Evolutionary conservation across 2,888 invertebrate genomes (phyloP).

Genomic region (Eupsilia transversa): DNA sequence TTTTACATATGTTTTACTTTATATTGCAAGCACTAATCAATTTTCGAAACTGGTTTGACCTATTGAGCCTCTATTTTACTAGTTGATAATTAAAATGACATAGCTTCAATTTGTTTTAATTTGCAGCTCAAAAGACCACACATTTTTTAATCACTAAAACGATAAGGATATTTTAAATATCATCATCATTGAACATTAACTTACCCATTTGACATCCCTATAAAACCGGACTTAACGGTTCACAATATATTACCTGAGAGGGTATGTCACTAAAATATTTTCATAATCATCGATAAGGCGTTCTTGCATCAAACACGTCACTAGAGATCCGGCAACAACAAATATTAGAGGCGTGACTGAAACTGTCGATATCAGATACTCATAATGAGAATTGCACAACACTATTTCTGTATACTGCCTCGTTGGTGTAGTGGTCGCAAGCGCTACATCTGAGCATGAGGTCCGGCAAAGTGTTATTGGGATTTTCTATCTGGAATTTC

Average conservation of each 20-base stretch:
- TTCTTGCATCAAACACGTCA: constrained; percentile 49
- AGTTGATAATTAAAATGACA: constrained; percentile 15
- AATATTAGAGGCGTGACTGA: constrained; percentile 57
- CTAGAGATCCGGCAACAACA: constrained; percentile 42
- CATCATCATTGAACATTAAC: neutral
- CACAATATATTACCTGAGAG: constrained; percentile 18
- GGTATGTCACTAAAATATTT: constrained; percentile 35
- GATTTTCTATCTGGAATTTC: too few relatives aligned
- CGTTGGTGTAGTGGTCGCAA: too few relatives aligned
- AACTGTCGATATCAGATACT: constrained; percentile 64
- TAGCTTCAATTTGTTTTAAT: constrained; percentile 26
- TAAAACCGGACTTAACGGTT: constrained; percentile 16
- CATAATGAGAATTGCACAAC: constrained; percentile 54
- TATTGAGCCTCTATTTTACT: constrained; percentile 21
- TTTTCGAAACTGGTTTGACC: constrained; percentile 45
- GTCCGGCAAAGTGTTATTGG: too few relatives aligned
- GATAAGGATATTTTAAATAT: constrained; percentile 6
- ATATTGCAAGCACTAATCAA: constrained; percentile 56
- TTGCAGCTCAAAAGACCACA: constrained; percentile 11
- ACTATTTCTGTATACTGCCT: constrained; percentile 39
- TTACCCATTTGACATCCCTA: constrained; percentile 6
- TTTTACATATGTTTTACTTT: constrained; percentile 37
- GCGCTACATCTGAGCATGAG: too few relatives aligned
- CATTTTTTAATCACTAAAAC: neutral
- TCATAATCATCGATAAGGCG: constrained; percentile 52